These are phyloP conservation scores for Paraescarpia echinospica DNA, from an alignment of 1,140 invertebrate genomes.

Conservation along the genomic window DNA sequence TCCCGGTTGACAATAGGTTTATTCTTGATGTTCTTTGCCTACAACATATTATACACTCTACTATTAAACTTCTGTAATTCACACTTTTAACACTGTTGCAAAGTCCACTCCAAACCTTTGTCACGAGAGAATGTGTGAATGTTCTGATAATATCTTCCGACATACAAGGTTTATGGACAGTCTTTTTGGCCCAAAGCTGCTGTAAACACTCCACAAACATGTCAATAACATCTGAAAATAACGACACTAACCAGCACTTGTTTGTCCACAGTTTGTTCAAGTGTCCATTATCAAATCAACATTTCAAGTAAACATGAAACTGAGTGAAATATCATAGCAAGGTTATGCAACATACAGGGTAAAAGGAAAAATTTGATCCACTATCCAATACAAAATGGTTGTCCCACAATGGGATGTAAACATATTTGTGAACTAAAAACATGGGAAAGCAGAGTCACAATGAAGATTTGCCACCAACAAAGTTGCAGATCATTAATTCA, in stretches of 20 bases:
- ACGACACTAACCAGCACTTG: too few species aligned
- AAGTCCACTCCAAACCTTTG: not conserved
- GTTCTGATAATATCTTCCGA: not conserved
- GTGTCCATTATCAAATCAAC: too few species aligned
- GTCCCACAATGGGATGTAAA: not conserved
- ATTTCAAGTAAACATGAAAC: too few species aligned
- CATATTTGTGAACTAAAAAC: not conserved
- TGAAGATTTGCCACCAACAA: not conserved
- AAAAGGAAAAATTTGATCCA: not conserved
- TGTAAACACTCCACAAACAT: too few species aligned
- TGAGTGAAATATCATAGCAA: too few species aligned
- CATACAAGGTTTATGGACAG: not conserved
- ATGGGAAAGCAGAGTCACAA: not conserved
- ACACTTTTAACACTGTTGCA: not conserved
- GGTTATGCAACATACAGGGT: too few species aligned
- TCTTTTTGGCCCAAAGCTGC: too few species aligned
- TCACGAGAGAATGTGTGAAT: not conserved
- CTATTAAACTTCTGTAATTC: too few species aligned
- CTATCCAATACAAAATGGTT: not conserved
- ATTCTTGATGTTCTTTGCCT: conserved; percentile 61
- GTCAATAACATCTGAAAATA: too few species aligned
- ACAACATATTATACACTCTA: conserved; percentile 33
- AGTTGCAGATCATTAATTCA: not conserved
- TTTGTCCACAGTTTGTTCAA: too few species aligned
- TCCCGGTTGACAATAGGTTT: conserved; percentile 89